These are phyloP conservation scores for Shargacucullia verbasci DNA, from an alignment of 2,888 invertebrate genomes.

Conservation along the genomic window DNA sequence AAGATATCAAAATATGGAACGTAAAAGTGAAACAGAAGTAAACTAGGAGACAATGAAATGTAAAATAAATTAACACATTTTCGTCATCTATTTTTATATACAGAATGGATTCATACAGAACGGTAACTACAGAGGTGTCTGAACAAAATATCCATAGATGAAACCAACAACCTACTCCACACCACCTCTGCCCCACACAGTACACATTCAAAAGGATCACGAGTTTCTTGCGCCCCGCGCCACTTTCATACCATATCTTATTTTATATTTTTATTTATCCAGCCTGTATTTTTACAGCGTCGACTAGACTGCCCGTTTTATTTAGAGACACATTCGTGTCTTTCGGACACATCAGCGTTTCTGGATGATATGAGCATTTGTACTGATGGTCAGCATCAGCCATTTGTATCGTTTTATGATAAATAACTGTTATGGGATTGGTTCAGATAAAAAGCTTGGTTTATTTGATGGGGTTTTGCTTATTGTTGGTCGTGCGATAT, in stretches of 20 bases:
- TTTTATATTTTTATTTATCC: slow-evolving; percentile 87
- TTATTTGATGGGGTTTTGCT: slow-evolving; percentile 18
- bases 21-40: too few species aligned
- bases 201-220: slow-evolving; percentile 86
- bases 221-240: slow-evolving; percentile 85
- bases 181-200: slow-evolving; percentile 62
- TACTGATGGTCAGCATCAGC: slow-evolving; percentile 39
- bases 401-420: slow-evolving; percentile 36
- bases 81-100: too few species aligned
- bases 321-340: slow-evolving; percentile 30
- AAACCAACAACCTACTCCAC: slow-evolving; percentile 57
- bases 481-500: slow-evolving; percentile 5
- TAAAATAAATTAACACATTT: too few species aligned
- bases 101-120: too few species aligned
- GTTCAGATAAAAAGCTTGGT: slow-evolving; percentile 30
- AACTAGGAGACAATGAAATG: too few species aligned
- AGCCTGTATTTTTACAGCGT: slow-evolving; percentile 82
- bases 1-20: too few species aligned
- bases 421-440: slow-evolving; percentile 31
- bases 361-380: slow-evolving; percentile 42
- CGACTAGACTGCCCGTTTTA: slow-evolving; percentile 76
- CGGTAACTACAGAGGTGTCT: neutral
- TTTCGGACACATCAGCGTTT: slow-evolving; percentile 61
- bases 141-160: slow-evolving; percentile 5
- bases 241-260: slow-evolving; percentile 88